These are phyloP conservation scores for Dendroctonus valens DNA, from an alignment of 1,140 invertebrate genomes.

Conservation along the genomic window DNA sequence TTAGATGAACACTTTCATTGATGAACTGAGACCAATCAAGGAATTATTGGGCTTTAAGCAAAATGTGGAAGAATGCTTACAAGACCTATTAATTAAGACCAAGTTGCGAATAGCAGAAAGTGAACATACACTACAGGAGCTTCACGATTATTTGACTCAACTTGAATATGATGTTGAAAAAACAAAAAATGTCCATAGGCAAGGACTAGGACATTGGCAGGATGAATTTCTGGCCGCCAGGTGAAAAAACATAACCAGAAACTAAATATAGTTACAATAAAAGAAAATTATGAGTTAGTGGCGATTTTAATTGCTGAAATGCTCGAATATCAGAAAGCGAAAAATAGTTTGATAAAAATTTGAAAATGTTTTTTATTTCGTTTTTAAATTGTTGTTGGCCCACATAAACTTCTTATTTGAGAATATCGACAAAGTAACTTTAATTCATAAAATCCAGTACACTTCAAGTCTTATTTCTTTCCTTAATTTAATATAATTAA, in stretches of 20 bases:
- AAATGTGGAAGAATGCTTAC: constrained; percentile 29
- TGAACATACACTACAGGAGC: constrained; percentile 21
- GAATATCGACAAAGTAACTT: no score
- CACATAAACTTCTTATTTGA: no score
- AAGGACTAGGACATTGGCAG: constrained; percentile 26
- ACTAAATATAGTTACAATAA: no score
- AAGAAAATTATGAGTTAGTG: background rate
- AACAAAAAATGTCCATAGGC: constrained; percentile 11
- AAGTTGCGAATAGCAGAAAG: constrained; percentile 30
- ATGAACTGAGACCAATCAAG: constrained; percentile 27
- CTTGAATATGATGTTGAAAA: constrained; percentile 31
- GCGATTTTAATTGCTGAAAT: background rate
- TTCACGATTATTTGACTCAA: constrained; percentile 15
- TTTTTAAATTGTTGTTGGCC: no score
- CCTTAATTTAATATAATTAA: no score
- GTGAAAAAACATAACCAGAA: background rate
- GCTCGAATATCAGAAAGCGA: no score
- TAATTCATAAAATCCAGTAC: no score
- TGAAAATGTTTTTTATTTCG: no score
- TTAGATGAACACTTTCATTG: constrained; percentile 20
- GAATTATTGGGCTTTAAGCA: constrained; percentile 30
- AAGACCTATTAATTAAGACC: constrained; percentile 29
- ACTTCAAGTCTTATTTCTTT: no score
- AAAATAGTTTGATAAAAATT: no score
- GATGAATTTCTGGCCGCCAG: constrained; percentile 32